Base-by-base conservation (phyloP, 2,888 invertebrate species). In the Prostheceraeus crozeri region DNA sequence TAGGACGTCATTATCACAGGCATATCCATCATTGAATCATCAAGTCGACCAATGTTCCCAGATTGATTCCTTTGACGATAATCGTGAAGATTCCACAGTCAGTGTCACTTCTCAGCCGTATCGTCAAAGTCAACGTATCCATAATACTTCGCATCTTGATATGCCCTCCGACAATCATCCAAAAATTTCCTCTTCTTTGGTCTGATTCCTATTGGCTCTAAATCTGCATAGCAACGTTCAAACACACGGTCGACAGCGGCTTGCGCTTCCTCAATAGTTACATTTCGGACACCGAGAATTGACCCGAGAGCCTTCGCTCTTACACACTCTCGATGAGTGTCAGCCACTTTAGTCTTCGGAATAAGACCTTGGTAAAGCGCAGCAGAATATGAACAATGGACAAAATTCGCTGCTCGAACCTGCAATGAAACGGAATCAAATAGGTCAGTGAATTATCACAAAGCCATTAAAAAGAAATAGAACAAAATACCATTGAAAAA, bases 301-400 rank as follows among this genome's bases (percentile, higher is more conserved):
- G 93, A 91, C 65, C 83, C 81, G 23, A 86, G 69, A 0, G 94
- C 93, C 79, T 89, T 89, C 1, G 83, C 82, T 76, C 86, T 89
- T 0, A 94, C 93, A 78, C 94, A 94, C 66, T 85, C 82, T 73
- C 85, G 82, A 77, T 93, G 91, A 1, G 83, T 80, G 70, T 84
- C 76, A 68, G 83, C 84, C 30, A 89, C 78, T 67, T 84, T 83
- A 23, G 84, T 81, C 56, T 82, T 80, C 0, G 85, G 84, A 0
- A 85, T 85, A 71, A 85, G 84, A 0, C 87, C 87, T 68, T 85
- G 84, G 0, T 82, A 76, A 80, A 84, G 81, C 0, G 90, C 86
- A 67, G 87, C 85, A 25, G 85, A 64, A 70, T 87, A 88, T 23
- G 88, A 87, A 72, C 94, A 94, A 75, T 93, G 90, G 0, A 88